Percentiles rank a stretch among this genome's conserved stretches.
phyloP scores from a whole-genome alignment of 1,140 invertebrate species.

The Kradibia gibbosae region DNA sequence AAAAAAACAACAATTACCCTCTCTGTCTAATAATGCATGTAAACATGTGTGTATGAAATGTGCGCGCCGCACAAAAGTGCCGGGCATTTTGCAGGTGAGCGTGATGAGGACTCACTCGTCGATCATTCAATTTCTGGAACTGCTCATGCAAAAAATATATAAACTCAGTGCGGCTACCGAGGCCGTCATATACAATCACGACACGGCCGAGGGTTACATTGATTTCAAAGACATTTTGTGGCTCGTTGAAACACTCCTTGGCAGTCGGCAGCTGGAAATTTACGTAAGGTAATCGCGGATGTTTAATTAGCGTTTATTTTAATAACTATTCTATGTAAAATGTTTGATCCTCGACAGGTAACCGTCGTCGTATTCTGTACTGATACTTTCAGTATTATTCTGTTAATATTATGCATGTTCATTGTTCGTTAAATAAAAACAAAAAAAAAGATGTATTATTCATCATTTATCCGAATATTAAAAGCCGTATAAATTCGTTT shows the following conservation, averaged over 20 bases:
- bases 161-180: constrained; percentile 76
- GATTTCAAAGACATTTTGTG: constrained; percentile 67
- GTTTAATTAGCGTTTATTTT: no score
- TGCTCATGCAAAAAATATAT: constrained; percentile 77
- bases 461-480: no score
- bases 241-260: constrained; percentile 73
- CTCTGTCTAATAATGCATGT: neutral
- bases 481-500: no score
- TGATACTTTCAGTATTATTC: no score
- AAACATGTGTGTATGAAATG: neutral
- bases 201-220: constrained; percentile 45
- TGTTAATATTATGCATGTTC: no score
- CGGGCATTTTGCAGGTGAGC: constrained; percentile 76
- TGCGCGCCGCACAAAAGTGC: constrained; percentile 69
- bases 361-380: no score
- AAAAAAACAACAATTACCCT: no score
- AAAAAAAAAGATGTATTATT: no score
- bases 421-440: no score
- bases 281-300: constrained; percentile 67
- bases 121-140: constrained; percentile 73
- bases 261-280: constrained; percentile 78
- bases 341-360: no score
- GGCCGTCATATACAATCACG: constrained; percentile 57
- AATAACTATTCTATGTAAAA: no score
- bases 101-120: constrained; percentile 71